Evolutionary conservation across 1,140 invertebrate species (phyloP).

Genomic region (Trichomalopsis sarcophagae): DNA sequence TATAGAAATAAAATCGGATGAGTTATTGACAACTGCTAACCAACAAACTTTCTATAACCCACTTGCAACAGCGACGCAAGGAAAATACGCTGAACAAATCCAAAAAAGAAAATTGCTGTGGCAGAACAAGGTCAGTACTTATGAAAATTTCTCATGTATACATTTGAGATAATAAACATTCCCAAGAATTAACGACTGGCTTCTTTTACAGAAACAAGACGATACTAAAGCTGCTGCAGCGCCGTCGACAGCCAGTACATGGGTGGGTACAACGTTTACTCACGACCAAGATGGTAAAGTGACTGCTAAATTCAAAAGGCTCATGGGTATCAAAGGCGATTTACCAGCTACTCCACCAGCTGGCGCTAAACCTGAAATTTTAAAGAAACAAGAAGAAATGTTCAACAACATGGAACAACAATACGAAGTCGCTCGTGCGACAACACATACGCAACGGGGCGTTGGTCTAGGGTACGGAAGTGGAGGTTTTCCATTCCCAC

Average conservation of each 20-base stretch:
- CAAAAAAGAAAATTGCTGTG: slow-evolving; percentile 93
- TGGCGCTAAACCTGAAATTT: slow-evolving; percentile 76
- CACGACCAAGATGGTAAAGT: slow-evolving; percentile 93
- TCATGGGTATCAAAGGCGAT: slow-evolving; percentile 94
- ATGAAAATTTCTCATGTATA: neutral
- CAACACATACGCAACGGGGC: slow-evolving; percentile 95
- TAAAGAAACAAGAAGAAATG: slow-evolving; percentile 92
- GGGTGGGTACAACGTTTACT: slow-evolving; percentile 89
- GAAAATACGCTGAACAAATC: slow-evolving; percentile 90
- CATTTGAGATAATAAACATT: neutral
- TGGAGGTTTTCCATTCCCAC: slow-evolving; percentile 71
- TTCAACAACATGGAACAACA: slow-evolving; percentile 94
- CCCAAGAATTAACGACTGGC: slow-evolving; percentile 11
- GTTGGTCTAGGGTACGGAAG: slow-evolving; percentile 89
- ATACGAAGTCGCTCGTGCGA: slow-evolving; percentile 94
- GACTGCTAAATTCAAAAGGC: slow-evolving; percentile 94
- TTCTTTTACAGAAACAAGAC: slow-evolving; percentile 62
- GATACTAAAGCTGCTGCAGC: slow-evolving; percentile 62
- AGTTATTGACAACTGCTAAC: slow-evolving; percentile 55
- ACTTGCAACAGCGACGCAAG: slow-evolving; percentile 84
- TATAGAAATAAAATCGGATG: slow-evolving; percentile 69
- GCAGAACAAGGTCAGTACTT: slow-evolving; percentile 80
- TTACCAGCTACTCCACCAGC: slow-evolving; percentile 63
- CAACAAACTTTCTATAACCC: slow-evolving; percentile 88
- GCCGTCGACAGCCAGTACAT: slow-evolving; percentile 79